Evolutionary conservation across 2,797 vertebrate genomes (phyloP), one percentile per base, ranked within the genome.

Genomic region (Sebastes trivittatus): DNA sequence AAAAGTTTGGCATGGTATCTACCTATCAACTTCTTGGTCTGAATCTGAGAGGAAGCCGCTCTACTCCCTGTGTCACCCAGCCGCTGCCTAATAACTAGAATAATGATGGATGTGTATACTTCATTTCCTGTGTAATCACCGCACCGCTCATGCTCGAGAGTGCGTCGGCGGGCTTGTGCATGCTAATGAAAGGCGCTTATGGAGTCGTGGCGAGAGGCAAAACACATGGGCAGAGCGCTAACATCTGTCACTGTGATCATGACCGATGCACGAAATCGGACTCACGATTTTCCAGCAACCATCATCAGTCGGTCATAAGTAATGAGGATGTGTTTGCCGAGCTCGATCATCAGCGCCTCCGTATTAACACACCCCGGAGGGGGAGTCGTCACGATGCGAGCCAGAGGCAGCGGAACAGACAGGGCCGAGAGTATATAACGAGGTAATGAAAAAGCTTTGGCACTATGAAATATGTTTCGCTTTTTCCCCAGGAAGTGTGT

Each of bases 101-200:
- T 71, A 82, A 79, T 73, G 74, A 84, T 30, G 62, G 70, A 76
- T 73, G 56, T 56, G 58, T 66, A 69, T 68, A 67, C 64, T 89
- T 88, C 34, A 85, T 85, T 90, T 92, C 84, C 86, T 68, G 84
- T 36, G 78, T 87, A 85, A 85, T 89, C 70, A 66, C 22, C 36
- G 67, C 36, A 5, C 4, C 2, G 23, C 69, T 86, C 72, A 27
- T 58, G 72, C 75, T 78, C 3, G 14, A 78, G 62, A 13, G 63
- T 78, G 63, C 29, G 42, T 81, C 9, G 25, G 79, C 32, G n/a
- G 68, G 70, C 70, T 62, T 27, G 69, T 61, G 23, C 58, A 66
- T 55, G 69, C n/a, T 79, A 77, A 89, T 79, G 52, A 89, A 81
- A 86, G 67, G 64, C 20, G 76, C 82, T 83, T 32, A 78, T 80